These are phyloP conservation scores for Loxodonta africana DNA, from an alignment of 2,113 vertebrate genomes.

Conservation along the genomic window DNA sequence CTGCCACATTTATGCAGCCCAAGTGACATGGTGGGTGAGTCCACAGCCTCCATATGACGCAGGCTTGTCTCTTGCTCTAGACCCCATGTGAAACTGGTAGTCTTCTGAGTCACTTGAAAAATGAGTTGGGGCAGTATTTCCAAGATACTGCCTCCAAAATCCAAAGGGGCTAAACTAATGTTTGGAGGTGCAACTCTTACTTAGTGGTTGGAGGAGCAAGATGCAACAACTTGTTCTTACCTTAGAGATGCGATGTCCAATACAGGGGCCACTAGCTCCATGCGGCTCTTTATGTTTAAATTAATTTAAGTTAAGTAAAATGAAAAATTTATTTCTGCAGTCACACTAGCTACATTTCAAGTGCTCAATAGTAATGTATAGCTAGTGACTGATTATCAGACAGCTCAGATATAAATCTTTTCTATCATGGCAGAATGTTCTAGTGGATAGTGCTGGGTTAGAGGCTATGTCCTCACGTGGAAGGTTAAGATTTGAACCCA, in stretches of 20 bases:
- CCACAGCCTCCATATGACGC: not conserved
- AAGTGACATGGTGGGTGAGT: not conserved
- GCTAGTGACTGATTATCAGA: not conserved
- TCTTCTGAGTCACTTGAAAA: not conserved
- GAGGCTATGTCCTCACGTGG: not conserved
- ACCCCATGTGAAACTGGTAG: not conserved
- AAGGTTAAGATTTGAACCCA: not conserved
- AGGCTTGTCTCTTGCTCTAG: not conserved
- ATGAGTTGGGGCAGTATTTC: not conserved
- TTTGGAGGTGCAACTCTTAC: not conserved
- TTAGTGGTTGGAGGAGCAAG: not conserved
- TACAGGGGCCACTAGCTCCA: not conserved
- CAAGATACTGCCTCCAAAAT: not conserved
- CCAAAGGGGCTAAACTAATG: not conserved
- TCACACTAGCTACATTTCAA: too few relatives aligned
- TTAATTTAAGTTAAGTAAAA: not conserved
- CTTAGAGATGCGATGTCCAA: not conserved
- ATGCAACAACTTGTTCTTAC: not conserved
- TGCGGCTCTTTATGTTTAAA: not conserved
- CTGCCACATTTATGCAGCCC: not conserved
- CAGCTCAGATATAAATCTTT: not conserved
- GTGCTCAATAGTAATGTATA: not conserved
- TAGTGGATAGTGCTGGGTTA: not conserved
- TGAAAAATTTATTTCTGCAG: too few relatives aligned
- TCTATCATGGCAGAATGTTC: not conserved